Evolutionary conservation across 2,888 invertebrate species (phyloP), one percentile per base, ranked within the genome.

Genomic region (Teinopalpus imperialis): DNA sequence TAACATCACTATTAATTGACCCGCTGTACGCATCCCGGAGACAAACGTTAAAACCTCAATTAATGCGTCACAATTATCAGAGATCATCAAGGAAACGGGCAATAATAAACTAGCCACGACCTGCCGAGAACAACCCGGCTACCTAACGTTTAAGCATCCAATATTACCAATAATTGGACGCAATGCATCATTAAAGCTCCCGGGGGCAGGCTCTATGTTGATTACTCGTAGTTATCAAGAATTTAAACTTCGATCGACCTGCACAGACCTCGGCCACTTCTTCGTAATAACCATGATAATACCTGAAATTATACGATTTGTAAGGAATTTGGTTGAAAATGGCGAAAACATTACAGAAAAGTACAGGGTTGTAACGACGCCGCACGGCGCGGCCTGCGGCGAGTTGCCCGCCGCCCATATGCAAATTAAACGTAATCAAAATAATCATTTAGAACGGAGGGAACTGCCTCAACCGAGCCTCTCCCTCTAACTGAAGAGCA

Each of bases 381-480:
- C 59, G 71, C 66, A 66, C 76, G 76, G 76, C 68, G 69, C 63
- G 53, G 73, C 77, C 81, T 65, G 67, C 59, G 81, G 82, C 79
- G 63, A 60, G 58, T 62, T 63, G 63, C 69, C 68, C 74, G 63
- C 71, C 72, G 74, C 69, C 74, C 73, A 73, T 87, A 88, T 88
- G 87, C 88, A 88, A 88, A 88, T 88, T 87, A 86, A 87, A 82
- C 73, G 81, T 81, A 88, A 88, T 88, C 88, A 88, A 88, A 88
- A 87, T 86, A 88, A 87, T 85, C 78, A 87, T 87, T 86, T 80
- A 61, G 65, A 69, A 74, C 61, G 67, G 72, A 65, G 18, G 30
- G 30, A 10, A 36, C 29, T 24, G 9, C 36, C 46, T 16, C 12
- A 34, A 20, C 21, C 10, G 4, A 3, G 55, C 64, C 62, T 77